Conservation (phyloP, 1,140 invertebrate species). For the Macrocentrus cingulum region DNA sequence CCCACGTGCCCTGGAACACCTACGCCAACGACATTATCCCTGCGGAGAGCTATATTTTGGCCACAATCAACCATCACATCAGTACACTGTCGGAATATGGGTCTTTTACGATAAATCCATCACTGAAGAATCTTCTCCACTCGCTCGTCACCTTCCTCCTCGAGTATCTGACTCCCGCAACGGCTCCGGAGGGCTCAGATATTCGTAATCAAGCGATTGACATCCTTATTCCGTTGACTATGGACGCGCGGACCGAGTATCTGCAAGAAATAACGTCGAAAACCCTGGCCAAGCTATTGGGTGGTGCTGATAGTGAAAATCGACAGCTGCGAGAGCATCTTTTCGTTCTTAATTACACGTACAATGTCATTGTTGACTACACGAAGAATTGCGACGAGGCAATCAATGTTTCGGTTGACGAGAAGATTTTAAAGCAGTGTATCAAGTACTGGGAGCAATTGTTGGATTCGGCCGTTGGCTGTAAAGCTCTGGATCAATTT, state of each 20-base stretch:
- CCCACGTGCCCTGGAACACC: constrained; percentile 64
- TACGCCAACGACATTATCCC: constrained; percentile 80
- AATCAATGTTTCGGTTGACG: constrained; percentile 62
- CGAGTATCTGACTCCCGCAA: constrained; percentile 63
- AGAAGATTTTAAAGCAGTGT: constrained; percentile 70
- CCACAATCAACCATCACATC: constrained; percentile 63
- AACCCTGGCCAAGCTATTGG: constrained; percentile 66
- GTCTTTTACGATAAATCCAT: constrained; percentile 67
- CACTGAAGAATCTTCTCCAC: constrained; percentile 69
- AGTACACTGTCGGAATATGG: constrained; percentile 62
- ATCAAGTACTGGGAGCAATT: constrained; percentile 82
- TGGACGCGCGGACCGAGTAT: constrained; percentile 75
- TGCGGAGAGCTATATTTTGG: constrained; percentile 76
- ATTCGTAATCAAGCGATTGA: constrained; percentile 59
- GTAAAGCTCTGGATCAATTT: constrained; percentile 79
- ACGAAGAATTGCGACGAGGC: constrained; percentile 49
- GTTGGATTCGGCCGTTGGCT: constrained; percentile 76
- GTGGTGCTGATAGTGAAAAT: constrained; percentile 64
- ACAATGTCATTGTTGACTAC: constrained; percentile 68
- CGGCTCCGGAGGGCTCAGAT: constrained; percentile 57
- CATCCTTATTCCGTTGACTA: constrained; percentile 71
- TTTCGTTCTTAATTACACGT: constrained; percentile 69
- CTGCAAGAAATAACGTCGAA: constrained; percentile 64
- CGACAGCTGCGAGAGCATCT: constrained; percentile 67
- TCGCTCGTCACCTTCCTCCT: constrained; percentile 69